phyloP scores from a whole-genome alignment of 2,113 vertebrate species.

The Callithrix jacchus region DNA sequence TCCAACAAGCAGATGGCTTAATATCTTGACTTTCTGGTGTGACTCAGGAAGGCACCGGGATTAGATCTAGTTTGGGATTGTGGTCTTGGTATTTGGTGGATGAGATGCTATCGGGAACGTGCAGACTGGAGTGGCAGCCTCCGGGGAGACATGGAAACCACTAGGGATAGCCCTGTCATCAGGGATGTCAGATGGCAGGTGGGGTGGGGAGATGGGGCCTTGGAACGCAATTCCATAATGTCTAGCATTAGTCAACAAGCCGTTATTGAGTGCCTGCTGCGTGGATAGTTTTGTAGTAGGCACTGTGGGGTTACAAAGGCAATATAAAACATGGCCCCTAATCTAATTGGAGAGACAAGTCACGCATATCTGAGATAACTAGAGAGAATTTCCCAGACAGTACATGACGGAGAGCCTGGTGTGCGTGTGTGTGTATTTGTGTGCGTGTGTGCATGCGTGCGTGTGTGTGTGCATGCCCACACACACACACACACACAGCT shows the following conservation, averaged over 20 bases:
- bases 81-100: neutral
- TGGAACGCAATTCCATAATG: neutral
- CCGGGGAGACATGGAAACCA: neutral
- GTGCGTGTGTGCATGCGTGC: no score
- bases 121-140: neutral
- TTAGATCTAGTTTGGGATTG: constrained; percentile 42
- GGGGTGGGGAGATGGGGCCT: neutral
- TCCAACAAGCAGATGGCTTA: constrained; percentile 57
- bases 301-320: neutral
- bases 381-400: constrained; percentile 1
- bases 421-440: no score
- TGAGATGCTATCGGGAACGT: neutral
- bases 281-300: neutral
- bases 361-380: neutral
- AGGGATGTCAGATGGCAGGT: neutral
- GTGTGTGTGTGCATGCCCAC: accelerated
- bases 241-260: neutral
- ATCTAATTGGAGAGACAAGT: constrained; percentile 4
- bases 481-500: neutral
- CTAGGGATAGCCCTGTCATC: neutral
- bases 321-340: neutral
- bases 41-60: constrained; percentile 5
- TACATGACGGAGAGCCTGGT: accelerated
- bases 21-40: constrained; percentile 20
- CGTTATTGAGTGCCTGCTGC: neutral